Evolutionary conservation across 2,113 vertebrate genomes (phyloP).

Genomic region (Gadus macrocephalus): DNA sequence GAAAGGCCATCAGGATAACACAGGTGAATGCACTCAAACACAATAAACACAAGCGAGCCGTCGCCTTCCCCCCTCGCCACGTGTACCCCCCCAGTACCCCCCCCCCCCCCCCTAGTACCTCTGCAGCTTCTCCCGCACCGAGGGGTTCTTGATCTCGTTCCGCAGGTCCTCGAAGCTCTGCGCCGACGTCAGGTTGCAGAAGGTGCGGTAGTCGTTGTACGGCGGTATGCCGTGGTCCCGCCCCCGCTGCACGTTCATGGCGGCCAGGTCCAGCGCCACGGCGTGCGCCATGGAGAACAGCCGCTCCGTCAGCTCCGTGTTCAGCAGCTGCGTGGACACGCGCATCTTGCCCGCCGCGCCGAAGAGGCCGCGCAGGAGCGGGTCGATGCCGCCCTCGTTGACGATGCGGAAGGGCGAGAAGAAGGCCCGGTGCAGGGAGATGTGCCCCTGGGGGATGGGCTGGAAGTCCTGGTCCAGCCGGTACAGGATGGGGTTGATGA

Average conservation of each 20-base stretch:
- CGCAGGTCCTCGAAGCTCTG: slow-evolving; percentile 88
- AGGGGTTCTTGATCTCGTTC: slow-evolving; percentile 90
- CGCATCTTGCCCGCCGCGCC: slow-evolving; percentile 95
- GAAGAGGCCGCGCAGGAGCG: slow-evolving; percentile 90
- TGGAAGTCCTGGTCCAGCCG: slow-evolving; percentile 86
- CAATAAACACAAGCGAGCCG: background rate
- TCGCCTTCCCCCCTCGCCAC: background rate
- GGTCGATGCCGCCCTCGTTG: slow-evolving; percentile 97
- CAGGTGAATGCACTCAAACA: background rate
- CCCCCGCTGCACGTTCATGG: slow-evolving; percentile 96
- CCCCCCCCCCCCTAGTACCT: slow-evolving; percentile 72
- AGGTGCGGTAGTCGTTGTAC: slow-evolving; percentile 95
- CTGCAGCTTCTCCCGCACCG: slow-evolving; percentile 86
- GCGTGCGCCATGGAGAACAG: slow-evolving; percentile 96
- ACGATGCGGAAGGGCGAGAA: slow-evolving; percentile 97
- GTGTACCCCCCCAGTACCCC: slow-evolving; percentile 70
- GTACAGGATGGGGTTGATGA: slow-evolving; percentile 92
- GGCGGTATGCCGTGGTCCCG: slow-evolving; percentile 95
- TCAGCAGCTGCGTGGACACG: slow-evolving; percentile 86
- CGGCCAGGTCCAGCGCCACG: slow-evolving; percentile 93
- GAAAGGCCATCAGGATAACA: no score
- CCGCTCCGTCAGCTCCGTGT: slow-evolving; percentile 93
- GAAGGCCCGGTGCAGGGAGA: slow-evolving; percentile 94
- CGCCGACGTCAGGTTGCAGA: slow-evolving; percentile 90
- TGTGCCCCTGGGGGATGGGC: slow-evolving; percentile 86